phyloP scores from a whole-genome alignment of 2,888 invertebrate species.

The Nephrocerus scutellatus region DNA sequence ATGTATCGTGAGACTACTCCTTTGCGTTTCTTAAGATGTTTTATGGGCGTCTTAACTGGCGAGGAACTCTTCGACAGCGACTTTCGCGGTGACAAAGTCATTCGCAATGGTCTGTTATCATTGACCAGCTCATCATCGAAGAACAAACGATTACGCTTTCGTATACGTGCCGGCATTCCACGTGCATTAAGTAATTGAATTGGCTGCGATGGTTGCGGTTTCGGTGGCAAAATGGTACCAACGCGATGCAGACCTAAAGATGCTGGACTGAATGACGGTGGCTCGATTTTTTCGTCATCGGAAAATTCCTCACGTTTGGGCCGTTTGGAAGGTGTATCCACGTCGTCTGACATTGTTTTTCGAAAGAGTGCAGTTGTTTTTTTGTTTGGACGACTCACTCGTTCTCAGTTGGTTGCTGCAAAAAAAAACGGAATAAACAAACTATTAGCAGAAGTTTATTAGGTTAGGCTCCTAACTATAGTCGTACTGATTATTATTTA shows the following conservation, averaged over 20 bases:
- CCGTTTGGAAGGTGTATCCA: slow-evolving; percentile 20
- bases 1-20: slow-evolving; percentile 47
- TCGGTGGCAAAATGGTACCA: slow-evolving; percentile 66
- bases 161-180: slow-evolving; percentile 84
- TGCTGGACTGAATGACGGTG: slow-evolving; percentile 69
- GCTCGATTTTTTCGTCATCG: slow-evolving; percentile 59
- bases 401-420: slow-evolving; percentile 12
- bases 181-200: slow-evolving; percentile 76
- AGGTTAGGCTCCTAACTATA: no score
- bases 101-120: slow-evolving; percentile 67
- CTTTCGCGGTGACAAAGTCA: slow-evolving; percentile 48
- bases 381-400: no score
- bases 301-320: slow-evolving; percentile 25
- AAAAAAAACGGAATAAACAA: slow-evolving; percentile 4
- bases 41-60: slow-evolving; percentile 51
- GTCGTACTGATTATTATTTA: no score
- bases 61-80: slow-evolving; percentile 48
- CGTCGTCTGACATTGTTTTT: slow-evolving; percentile 26
- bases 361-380: no score
- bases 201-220: slow-evolving; percentile 61
- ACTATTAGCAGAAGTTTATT: no score
- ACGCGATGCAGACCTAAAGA: slow-evolving; percentile 75
- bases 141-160: slow-evolving; percentile 82
- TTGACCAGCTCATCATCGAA: slow-evolving; percentile 85
- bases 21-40: slow-evolving; percentile 48